These are phyloP conservation scores for Aphelinus atriplicis DNA, from an alignment of 1,140 invertebrate genomes.

Conservation along the genomic window DNA sequence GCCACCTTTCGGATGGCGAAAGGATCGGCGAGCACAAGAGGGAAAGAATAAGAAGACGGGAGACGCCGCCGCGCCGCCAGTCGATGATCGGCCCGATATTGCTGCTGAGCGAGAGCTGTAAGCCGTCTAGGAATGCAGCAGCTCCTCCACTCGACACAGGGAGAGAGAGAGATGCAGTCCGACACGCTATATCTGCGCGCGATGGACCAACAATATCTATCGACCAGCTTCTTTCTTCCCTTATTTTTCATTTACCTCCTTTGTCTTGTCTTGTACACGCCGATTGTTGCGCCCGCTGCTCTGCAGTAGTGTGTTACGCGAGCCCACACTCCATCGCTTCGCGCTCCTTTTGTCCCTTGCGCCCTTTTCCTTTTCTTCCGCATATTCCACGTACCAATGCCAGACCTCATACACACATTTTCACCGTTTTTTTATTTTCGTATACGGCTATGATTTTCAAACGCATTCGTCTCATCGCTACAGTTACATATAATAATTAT, in stretches of 20 bases:
- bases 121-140: conserved; percentile 37
- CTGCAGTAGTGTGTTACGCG: too few relatives aligned
- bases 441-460: neutral
- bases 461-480: too few relatives aligned
- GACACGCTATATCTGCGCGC: too few relatives aligned
- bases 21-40: conserved; percentile 35
- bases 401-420: neutral
- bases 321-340: too few relatives aligned
- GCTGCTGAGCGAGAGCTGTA: conserved; percentile 12
- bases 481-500: too few relatives aligned
- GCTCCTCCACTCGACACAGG: conserved; percentile 25
- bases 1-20: conserved; percentile 25
- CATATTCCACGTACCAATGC: neutral
- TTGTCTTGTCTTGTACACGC: neutral
- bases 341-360: too few relatives aligned
- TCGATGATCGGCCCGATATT: conserved; percentile 30
- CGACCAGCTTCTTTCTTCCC: neutral
- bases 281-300: too few relatives aligned
- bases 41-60: conserved; percentile 3
- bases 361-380: neutral
- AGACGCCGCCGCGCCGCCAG: neutral
- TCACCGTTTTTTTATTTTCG: neutral
- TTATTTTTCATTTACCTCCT: conserved; percentile 15
- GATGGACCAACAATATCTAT: neutral
- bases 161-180: neutral